phyloP scores from a whole-genome alignment of 1,140 invertebrate genomes.

The Drosophila nebulosa region DNA sequence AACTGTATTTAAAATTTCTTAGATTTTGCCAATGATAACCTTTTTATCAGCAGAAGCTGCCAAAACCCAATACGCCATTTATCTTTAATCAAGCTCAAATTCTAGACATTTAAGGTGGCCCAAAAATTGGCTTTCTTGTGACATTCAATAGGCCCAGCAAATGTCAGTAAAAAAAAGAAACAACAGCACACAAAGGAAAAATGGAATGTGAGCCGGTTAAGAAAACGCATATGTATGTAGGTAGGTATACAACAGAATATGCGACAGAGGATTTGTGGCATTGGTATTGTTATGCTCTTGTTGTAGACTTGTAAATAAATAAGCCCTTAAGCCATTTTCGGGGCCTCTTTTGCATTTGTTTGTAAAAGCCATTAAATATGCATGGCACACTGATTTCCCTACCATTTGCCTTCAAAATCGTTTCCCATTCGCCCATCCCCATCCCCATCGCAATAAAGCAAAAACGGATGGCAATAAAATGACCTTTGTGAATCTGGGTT shows the following conservation, averaged over 20 bases:
- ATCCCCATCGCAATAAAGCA: background rate
- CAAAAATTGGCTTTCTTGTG: constrained; percentile 16
- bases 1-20: background rate
- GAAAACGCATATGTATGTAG: constrained; percentile 25
- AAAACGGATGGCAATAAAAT: constrained; percentile 59
- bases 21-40: background rate
- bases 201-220: constrained; percentile 41
- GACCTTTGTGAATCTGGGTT: constrained; percentile 54
- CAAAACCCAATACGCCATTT: background rate
- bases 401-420: background rate
- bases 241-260: constrained; percentile 10
- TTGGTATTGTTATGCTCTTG: constrained; percentile 41
- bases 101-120: background rate
- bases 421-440: background rate
- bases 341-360: constrained; percentile 57
- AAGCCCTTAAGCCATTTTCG: constrained; percentile 59
- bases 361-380: constrained; percentile 75
- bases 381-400: constrained; percentile 58
- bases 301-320: constrained; percentile 49
- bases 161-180: constrained; percentile 5
- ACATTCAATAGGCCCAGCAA: constrained; percentile 29
- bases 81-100: background rate
- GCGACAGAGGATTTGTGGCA: background rate
- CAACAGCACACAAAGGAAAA: background rate
- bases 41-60: background rate